These are phyloP conservation scores for Heterodera schachtii DNA, from an alignment of 1,140 invertebrate species.

Conservation along the genomic window DNA sequence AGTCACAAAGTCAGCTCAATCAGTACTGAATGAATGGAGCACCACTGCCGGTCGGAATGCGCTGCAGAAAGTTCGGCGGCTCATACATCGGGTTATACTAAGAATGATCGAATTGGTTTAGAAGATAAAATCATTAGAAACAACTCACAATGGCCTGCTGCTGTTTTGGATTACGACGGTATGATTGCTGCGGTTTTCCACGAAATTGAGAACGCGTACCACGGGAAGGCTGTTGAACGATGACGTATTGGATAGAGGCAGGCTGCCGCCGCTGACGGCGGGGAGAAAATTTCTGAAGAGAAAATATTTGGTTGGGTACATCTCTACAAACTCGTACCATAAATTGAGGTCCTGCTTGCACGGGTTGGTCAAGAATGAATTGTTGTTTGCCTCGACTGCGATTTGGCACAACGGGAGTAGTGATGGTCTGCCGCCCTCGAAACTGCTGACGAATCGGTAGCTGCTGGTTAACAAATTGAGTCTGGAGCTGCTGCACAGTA, in stretches of 20 bases:
- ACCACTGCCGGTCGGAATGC: neutral
- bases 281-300: neutral
- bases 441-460: neutral
- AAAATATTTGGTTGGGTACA: too few relatives aligned
- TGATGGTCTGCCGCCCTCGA: neutral
- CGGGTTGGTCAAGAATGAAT: neutral
- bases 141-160: constrained; percentile 13
- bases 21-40: neutral
- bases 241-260: neutral
- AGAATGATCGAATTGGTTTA: neutral
- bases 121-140: neutral
- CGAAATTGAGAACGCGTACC: neutral
- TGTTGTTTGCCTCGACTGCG: neutral
- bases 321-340: neutral
- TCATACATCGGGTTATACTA: constrained; percentile 45
- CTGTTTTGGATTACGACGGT: constrained; percentile 13
- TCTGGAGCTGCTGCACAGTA: constrained; percentile 21
- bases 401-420: neutral
- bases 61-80: constrained; percentile 48
- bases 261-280: constrained; percentile 1
- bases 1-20: neutral
- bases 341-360: neutral
- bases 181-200: neutral
- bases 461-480: constrained; percentile 20
- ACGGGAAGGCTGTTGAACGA: constrained; percentile 17